phyloP scores from a whole-genome alignment of 1,140 invertebrate species.

The Scaptomyza graminum region DNA sequence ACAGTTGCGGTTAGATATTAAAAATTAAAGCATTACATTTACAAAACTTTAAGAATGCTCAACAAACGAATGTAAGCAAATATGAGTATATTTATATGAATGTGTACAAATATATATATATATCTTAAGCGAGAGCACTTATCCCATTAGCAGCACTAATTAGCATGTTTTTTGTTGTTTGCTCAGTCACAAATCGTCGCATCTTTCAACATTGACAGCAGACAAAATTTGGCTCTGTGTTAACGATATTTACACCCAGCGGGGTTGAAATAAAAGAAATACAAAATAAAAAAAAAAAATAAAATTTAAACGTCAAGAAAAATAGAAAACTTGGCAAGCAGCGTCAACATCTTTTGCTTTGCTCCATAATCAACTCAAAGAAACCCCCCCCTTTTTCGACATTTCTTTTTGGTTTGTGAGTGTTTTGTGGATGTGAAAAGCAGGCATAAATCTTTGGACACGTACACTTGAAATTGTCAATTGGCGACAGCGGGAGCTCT shows the following conservation, averaged over 20 bases:
- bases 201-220: conserved; percentile 73
- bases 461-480: conserved; percentile 36
- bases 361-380: conserved; percentile 32
- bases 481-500: neutral
- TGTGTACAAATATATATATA: neutral
- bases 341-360: conserved; percentile 10
- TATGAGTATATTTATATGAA: neutral
- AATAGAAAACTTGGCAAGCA: conserved; percentile 61
- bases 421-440: conserved; percentile 5
- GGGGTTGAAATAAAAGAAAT: neutral
- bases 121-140: conserved; percentile 28
- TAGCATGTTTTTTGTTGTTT: conserved; percentile 55
- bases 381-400: neutral
- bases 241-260: conserved; percentile 57
- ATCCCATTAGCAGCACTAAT: conserved; percentile 67
- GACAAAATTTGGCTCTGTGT: conserved; percentile 62
- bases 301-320: conserved; percentile 57
- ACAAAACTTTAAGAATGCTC: neutral
- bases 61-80: neutral
- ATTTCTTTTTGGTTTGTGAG: neutral
- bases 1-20: no score
- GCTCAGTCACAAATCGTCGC: conserved; percentile 65
- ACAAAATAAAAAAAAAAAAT: conserved; percentile 14
- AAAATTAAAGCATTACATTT: no score
- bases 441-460: conserved; percentile 30